Percentiles rank a stretch among this genome's conserved stretches.
Evolutionary conservation across 2,888 invertebrate species (phyloP).

Genomic region (Molanna angustata): DNA sequence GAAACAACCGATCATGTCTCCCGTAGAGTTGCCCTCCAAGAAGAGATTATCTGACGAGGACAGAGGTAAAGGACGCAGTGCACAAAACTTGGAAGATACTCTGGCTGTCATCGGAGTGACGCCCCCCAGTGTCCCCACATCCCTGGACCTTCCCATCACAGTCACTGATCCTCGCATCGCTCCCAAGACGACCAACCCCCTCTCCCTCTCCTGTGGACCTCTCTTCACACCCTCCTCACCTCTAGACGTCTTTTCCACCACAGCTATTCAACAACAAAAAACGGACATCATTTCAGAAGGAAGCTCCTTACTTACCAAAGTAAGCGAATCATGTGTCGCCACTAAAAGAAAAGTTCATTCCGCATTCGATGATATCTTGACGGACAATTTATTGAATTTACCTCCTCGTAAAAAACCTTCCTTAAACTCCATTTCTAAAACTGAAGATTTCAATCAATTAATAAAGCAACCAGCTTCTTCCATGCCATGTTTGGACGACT

Average conservation of each 20-base stretch:
- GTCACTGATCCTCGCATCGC: constrained; percentile 74
- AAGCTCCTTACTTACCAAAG: constrained; percentile 1
- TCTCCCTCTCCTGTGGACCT: constrained; percentile 34
- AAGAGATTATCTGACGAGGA: constrained; percentile 41
- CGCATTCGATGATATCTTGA: not conserved
- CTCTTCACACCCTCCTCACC: constrained; percentile 30
- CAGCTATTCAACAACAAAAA: not conserved
- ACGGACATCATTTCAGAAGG: not conserved
- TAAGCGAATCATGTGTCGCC: not conserved
- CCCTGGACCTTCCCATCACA: constrained; percentile 72
- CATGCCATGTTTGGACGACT: constrained; percentile 39
- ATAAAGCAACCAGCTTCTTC: constrained; percentile 34
- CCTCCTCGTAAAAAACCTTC: not conserved
- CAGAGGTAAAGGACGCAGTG: constrained; percentile 34
- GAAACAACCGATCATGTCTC: constrained; percentile 81
- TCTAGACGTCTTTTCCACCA: constrained; percentile 3
- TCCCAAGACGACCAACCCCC: constrained; percentile 50
- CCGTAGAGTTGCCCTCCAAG: constrained; percentile 67
- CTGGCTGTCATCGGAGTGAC: constrained; percentile 59
- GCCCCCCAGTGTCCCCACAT: constrained; percentile 60
- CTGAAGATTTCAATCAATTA: constrained; percentile 33
- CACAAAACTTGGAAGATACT: constrained; percentile 51
- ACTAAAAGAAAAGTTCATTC: not conserved
- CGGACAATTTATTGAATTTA: too few species aligned
- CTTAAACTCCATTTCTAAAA: not conserved